Base-by-base conservation (phyloP, 2,888 invertebrate species). In the Idaea biselata region DNA sequence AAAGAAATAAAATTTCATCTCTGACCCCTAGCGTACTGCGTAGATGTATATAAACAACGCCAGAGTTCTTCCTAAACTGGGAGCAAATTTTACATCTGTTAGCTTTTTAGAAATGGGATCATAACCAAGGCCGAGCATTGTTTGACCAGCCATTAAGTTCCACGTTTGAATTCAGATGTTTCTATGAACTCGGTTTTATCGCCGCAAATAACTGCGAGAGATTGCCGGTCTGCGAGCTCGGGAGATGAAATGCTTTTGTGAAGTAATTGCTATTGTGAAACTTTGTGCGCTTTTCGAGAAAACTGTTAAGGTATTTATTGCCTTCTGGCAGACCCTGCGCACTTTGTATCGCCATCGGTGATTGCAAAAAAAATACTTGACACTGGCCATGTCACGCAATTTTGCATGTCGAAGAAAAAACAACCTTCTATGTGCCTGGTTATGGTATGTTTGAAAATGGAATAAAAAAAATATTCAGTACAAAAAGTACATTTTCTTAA, bases 41-140 rank as follows among this genome's bases (percentile, higher is more conserved):
- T 25, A 25, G 25, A 25, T 1, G n/a, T n/a, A 25, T 5, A 25
- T 25, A 25, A 25, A 25, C 25, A 25, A 25, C 7, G 44, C 44
- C 44, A 66, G 31, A 70, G 81, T 25, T 79, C 82, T 68, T 8
- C 0, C 11, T 61, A 73, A 14, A 70, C 32, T 80, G 81, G 82
- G 63, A 63, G 66, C 69, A 63, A 73, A 75, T 70, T 80, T 78
- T 78, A 85, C 80, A 84, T 77, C 77, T 86, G 87, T 86, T 77
- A 81, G 79, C 81, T 82, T 83, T 84, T 87, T 82, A 84, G 83
- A 82, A 86, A 86, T 78, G 82, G 80, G 81, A 86, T 85, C 83
- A 70, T 74, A 77, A 76, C 70, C 74, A 75, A 78, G 77, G 76
- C 73, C 77, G 70, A 65, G 69, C 77, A 80, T 82, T 86, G 82